Conservation (phyloP, 1,140 invertebrate species). For the Oppia nitens region DNA sequence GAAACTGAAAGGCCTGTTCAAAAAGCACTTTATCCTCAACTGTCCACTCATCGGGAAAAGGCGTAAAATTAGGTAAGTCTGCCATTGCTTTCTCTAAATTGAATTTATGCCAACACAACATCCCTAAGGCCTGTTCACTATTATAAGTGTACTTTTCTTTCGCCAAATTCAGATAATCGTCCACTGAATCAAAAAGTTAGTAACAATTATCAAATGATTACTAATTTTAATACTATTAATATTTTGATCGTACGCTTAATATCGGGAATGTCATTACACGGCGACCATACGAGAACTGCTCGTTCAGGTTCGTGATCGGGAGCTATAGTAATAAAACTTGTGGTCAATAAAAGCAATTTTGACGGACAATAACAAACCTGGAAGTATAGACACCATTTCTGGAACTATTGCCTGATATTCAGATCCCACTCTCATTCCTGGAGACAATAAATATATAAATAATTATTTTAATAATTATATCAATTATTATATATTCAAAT, state of each 20-base stretch:
- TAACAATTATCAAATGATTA: conserved; percentile 12
- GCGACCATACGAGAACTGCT: conserved; percentile 87
- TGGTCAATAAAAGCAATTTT: too few relatives aligned
- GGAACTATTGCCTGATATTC: conserved; percentile 88
- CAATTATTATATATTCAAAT: too few relatives aligned
- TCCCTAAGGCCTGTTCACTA: conserved; percentile 87
- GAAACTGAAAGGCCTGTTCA: conserved; percentile 94
- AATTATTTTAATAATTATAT: too few relatives aligned
- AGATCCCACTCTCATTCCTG: conserved; percentile 80
- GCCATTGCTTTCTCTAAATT: conserved; percentile 75
- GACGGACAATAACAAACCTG: neutral
- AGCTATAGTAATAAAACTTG: too few relatives aligned
- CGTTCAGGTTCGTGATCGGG: conserved; percentile 45
- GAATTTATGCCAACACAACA: conserved; percentile 97
- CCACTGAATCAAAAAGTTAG: conserved; percentile 56
- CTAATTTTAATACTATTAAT: too few relatives aligned
- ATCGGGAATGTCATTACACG: conserved; percentile 67
- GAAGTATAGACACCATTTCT: conserved; percentile 32
- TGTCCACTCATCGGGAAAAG: conserved; percentile 95
- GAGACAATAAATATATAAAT: too few relatives aligned
- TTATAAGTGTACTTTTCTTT: conserved; percentile 97
- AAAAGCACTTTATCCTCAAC: conserved; percentile 95
- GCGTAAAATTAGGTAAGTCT: conserved; percentile 90
- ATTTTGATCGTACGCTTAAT: conserved; percentile 54
- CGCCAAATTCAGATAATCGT: conserved; percentile 82